These are phyloP conservation scores for Apistogramma diplotaenia DNA, from an alignment of 2,113 vertebrate genomes.

Conservation along the genomic window DNA sequence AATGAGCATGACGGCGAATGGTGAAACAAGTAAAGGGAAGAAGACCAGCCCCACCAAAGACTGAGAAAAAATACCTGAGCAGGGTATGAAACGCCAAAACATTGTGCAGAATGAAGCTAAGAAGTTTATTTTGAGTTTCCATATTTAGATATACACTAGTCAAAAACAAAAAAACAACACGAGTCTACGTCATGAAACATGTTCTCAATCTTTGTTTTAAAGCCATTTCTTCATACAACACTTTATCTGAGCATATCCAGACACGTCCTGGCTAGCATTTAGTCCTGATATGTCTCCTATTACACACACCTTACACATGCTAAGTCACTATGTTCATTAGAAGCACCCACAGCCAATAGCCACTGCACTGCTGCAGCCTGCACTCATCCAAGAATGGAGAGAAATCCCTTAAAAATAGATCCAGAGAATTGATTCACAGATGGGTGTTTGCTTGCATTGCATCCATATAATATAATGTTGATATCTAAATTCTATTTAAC, in stretches of 20 bases:
- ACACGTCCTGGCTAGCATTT: not conserved
- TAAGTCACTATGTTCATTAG: not conserved
- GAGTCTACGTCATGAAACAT: not conserved
- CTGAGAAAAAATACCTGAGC: not conserved
- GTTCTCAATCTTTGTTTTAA: not conserved
- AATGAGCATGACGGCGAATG: not conserved
- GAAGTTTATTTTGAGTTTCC: not conserved
- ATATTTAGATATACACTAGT: not conserved
- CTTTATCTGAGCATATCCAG: not conserved
- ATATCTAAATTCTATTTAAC: not conserved
- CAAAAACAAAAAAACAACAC: not conserved
- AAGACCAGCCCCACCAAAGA: not conserved
- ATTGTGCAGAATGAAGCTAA: not conserved
- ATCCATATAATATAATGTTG: not conserved
- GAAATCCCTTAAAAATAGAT: not conserved
- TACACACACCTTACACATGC: fast-evolving
- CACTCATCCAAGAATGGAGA: not conserved
- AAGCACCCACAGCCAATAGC: not conserved
- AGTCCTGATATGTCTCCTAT: not conserved
- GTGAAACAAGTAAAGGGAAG: not conserved
- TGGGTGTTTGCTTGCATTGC: not conserved
- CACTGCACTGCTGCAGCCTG: not conserved
- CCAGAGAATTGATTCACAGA: not conserved
- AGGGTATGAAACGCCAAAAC: not conserved
- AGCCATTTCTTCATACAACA: not conserved